These are phyloP conservation scores for Idaea biselata DNA, from an alignment of 2,888 invertebrate species.

Conservation along the genomic window DNA sequence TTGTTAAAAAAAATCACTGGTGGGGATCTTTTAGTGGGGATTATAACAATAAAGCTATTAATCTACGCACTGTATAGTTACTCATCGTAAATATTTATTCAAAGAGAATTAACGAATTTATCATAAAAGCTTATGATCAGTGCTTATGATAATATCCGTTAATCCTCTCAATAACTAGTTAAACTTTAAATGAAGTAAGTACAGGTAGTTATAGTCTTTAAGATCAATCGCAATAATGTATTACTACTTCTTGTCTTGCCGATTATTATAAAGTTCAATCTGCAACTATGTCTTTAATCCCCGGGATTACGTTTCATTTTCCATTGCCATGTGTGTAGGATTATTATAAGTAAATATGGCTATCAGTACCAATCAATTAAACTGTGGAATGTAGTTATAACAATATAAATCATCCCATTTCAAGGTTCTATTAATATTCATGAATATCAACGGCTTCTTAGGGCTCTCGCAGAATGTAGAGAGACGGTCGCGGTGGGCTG, in stretches of 20 bases:
- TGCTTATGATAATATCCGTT: neutral
- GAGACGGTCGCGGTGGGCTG: neutral
- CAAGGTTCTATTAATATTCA: conserved; percentile 26
- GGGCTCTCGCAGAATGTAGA: neutral
- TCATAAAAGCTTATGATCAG: neutral
- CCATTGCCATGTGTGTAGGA: conserved; percentile 5
- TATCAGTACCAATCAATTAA: conserved; percentile 26
- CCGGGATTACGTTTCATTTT: neutral
- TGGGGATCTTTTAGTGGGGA: too few species aligned
- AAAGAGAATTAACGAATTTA: too few species aligned
- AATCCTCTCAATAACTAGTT: neutral
- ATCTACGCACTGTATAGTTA: too few species aligned
- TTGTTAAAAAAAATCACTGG: too few species aligned
- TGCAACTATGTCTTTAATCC: neutral
- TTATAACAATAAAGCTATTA: too few species aligned
- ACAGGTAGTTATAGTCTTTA: neutral
- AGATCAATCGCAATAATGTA: neutral
- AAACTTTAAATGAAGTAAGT: neutral
- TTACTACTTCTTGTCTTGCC: neutral
- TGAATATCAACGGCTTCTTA: neutral
- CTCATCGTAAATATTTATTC: too few species aligned
- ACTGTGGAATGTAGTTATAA: conserved; percentile 25
- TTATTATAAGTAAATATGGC: conserved; percentile 12
- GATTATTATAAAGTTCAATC: neutral
- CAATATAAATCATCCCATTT: conserved; percentile 26